Evolutionary conservation across 2,113 vertebrate species (phyloP).

Genomic region (Mionectes macconnelli): DNA sequence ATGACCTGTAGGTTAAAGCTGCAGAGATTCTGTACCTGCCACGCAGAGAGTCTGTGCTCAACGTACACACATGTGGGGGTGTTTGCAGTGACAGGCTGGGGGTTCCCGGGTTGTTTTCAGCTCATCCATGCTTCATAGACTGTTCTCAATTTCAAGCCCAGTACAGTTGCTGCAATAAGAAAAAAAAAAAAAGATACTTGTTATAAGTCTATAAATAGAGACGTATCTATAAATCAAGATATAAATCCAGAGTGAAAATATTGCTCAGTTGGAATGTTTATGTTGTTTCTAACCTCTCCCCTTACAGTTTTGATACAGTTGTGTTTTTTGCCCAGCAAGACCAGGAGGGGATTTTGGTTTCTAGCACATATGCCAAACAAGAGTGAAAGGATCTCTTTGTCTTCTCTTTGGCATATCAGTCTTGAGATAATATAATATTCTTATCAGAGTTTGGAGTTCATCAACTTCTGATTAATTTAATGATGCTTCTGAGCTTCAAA

Average conservation of each 20-base stretch:
- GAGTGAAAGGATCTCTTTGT: background rate
- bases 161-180: background rate
- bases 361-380: background rate
- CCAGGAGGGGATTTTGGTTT: background rate
- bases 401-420: background rate
- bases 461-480: background rate
- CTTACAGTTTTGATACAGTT: background rate
- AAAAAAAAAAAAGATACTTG: background rate
- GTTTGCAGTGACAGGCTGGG: background rate
- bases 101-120: background rate
- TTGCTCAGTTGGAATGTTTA: background rate
- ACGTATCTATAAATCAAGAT: background rate
- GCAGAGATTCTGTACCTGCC: background rate
- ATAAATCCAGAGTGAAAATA: background rate
- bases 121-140: background rate
- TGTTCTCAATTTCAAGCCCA: background rate
- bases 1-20: accelerated
- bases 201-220: background rate
- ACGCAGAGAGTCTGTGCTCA: background rate
- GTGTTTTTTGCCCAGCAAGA: background rate
- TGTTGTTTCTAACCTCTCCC: background rate
- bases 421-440: background rate
- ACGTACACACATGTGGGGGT: accelerated
- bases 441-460: background rate
- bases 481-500: background rate